Evolutionary conservation across 2,888 invertebrate species (phyloP), one percentile per base, ranked within the genome.

Genomic region (Tolmerus cingulatus): DNA sequence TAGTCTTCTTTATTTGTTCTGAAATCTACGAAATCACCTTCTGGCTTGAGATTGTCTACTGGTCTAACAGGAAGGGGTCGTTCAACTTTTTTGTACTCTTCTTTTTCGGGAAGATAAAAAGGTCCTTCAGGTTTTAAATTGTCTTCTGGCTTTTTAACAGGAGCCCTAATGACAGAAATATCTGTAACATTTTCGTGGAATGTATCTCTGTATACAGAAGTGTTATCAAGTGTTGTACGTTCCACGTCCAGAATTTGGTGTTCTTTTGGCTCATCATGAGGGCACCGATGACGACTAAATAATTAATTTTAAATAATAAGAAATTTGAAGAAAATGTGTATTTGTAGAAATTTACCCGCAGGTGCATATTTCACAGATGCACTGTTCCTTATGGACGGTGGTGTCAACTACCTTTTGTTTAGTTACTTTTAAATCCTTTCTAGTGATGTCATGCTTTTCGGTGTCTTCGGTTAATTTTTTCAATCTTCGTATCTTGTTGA

Each of bases 351-450:
- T 96, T 95, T 93, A 97, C 97, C 97, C 97, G 93, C 97, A 97
- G 91, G 97, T 97, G 92, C 97, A 97, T 89, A 97, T 95, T 93
- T 97, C 97, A 92, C 97, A 97, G 90, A 97, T 97, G 92, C 97
- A 97, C 92, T 96, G 96, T 91, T 97, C 97, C 91, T 96, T 96
- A 89, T 93, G 92, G 3, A 55, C 34, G 2, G 27, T 30, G 7
- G 27, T 30, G 19, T 51, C 51, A 7, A 55, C 34, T 51, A 93
- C 93, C 90, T 93, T 92, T 74, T 92, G 89, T 86, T 79, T 89
- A 88, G 88, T 91, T 87, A 92, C 90, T 90, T 88, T 89, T 89
- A 87, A 90, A 74, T 89, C 90, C 92, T 92, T 76, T 76, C 37
- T 46, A 23, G 40, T 78, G n/a, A 7, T 81, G 30, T 51, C 27